Percentiles rank a stretch among this genome's conserved stretches.
Conservation (phyloP, 2,888 invertebrate genomes). For the Mythimna loreyi region DNA sequence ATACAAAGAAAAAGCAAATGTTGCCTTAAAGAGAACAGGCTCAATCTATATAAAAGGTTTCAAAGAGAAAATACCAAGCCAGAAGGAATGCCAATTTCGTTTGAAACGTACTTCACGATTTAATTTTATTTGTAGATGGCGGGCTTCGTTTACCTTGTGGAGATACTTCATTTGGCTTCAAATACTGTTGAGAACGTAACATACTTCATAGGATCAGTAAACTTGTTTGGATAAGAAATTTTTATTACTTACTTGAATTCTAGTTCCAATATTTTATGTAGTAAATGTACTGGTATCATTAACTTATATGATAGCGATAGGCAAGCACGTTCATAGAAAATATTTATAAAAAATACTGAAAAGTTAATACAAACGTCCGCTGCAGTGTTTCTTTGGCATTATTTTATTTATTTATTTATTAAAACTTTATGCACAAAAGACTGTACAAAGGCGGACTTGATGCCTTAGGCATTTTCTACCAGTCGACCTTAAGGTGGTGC, state of each 20-base stretch:
- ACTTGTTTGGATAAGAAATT: constrained; percentile 11
- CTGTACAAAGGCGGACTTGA: too few species aligned
- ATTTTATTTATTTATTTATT: too few species aligned
- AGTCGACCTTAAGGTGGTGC: too few species aligned
- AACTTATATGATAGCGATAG: too few species aligned
- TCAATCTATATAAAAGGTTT: constrained; percentile 71
- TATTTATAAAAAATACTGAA: too few species aligned
- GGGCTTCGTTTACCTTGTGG: constrained; percentile 57
- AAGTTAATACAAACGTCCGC: too few species aligned
- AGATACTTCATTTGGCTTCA: constrained; percentile 54
- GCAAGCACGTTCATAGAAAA: too few species aligned
- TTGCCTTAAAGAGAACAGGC: constrained; percentile 62
- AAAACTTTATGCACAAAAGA: too few species aligned
- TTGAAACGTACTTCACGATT: constrained; percentile 66
- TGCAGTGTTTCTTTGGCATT: too few species aligned
- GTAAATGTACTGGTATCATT: too few species aligned
- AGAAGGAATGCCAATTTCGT: constrained; percentile 76
- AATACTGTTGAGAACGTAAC: constrained; percentile 45
- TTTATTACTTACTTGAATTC: constrained; percentile 2
- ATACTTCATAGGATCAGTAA: constrained; percentile 25
- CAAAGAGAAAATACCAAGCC: constrained; percentile 69
- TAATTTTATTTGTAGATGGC: constrained; percentile 67
- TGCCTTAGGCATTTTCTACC: too few species aligned
- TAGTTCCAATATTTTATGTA: neutral
- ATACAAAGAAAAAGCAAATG: constrained; percentile 52